These are phyloP conservation scores for Cheilosia variabilis DNA, from an alignment of 2,888 invertebrate species.

Conservation along the genomic window DNA sequence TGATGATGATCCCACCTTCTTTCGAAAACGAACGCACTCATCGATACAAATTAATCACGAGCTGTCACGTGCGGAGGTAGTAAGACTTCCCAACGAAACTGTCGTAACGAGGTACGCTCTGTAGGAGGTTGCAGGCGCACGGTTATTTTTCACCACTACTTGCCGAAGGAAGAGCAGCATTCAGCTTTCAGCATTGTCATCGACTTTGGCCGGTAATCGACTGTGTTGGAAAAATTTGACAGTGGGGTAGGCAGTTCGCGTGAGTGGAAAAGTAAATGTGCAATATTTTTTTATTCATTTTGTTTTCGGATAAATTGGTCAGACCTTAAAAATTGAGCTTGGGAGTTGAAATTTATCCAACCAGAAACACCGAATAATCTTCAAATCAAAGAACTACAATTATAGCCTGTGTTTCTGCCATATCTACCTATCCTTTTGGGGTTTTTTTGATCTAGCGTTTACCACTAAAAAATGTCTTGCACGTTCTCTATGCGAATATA, in stretches of 20 bases:
- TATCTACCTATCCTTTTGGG: too few species aligned
- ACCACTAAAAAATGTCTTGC: too few species aligned
- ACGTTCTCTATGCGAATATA: too few species aligned
- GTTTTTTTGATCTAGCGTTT: too few species aligned
- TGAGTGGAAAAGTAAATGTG: neutral
- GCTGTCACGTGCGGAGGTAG: slow-evolving; percentile 47
- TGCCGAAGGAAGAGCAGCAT: slow-evolving; percentile 9
- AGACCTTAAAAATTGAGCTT: too few species aligned
- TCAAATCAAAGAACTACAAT: too few species aligned
- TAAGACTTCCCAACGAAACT: slow-evolving; percentile 22
- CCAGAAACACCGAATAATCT: too few species aligned
- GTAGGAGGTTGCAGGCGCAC: slow-evolving; percentile 14
- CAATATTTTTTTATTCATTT: neutral
- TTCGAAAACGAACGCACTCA: slow-evolving; percentile 45
- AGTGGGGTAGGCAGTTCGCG: neutral
- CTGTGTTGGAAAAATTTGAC: slow-evolving; percentile 3
- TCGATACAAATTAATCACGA: slow-evolving; percentile 59
- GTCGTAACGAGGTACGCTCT: slow-evolving; percentile 5
- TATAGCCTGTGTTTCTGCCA: too few species aligned
- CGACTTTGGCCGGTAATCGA: slow-evolving; percentile 25
- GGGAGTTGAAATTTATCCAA: too few species aligned
- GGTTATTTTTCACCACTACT: slow-evolving; percentile 8
- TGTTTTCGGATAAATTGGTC: too few species aligned
- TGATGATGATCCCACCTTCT: slow-evolving; percentile 3
- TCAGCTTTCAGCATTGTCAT: slow-evolving; percentile 44